Evolutionary conservation across 2,113 vertebrate genomes (phyloP).

Genomic region (Orthochromis indermauri): DNA sequence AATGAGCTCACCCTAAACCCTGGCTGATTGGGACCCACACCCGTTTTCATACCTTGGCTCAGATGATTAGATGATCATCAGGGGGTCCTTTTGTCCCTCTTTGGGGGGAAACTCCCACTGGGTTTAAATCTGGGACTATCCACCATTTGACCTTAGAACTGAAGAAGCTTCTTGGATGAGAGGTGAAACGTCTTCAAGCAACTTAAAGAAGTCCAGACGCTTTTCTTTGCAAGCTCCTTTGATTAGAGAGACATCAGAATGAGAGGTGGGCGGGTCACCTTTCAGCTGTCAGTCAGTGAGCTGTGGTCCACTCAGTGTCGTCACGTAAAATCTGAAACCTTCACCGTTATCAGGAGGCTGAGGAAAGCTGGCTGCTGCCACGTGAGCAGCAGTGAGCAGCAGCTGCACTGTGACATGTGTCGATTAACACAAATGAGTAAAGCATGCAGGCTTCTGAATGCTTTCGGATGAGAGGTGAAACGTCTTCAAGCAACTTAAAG

Average conservation of each 20-base stretch:
- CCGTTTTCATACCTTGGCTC: background rate
- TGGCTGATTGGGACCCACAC: background rate
- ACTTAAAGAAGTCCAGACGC: background rate
- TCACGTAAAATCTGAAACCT: background rate
- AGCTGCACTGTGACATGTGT: background rate
- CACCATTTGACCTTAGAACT: background rate
- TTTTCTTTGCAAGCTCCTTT: background rate
- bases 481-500: too few relatives aligned
- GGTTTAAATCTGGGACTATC: background rate
- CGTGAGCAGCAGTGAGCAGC: background rate
- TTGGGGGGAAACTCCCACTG: background rate
- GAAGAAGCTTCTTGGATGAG: background rate
- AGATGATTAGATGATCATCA: background rate
- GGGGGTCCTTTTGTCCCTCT: background rate
- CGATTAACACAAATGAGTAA: background rate
- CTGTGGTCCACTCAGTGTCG: background rate
- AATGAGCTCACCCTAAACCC: too few relatives aligned
- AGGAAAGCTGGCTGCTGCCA: background rate
- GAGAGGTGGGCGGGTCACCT: background rate
- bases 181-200: background rate
- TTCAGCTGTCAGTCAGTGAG: background rate
- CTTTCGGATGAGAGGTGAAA: too few relatives aligned
- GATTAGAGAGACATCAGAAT: background rate
- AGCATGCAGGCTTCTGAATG: background rate
- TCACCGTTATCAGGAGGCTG: background rate